Base-by-base conservation (phyloP, 2,113 vertebrate species). In the Pelusios castaneus region DNA sequence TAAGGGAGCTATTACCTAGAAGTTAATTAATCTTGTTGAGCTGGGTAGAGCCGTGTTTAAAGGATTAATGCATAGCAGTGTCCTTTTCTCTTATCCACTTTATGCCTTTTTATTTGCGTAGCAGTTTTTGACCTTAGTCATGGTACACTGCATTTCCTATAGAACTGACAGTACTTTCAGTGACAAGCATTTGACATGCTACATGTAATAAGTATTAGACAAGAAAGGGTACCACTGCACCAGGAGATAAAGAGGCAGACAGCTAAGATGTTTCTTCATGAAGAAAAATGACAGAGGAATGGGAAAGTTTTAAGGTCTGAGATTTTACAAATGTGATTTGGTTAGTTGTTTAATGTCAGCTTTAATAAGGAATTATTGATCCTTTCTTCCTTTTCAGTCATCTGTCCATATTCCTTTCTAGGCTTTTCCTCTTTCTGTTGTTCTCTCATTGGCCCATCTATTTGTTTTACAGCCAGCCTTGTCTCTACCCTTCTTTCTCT, bases 41-140 rank as follows among this genome's bases (percentile, higher is more conserved):
- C 93, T 96, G 80, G 90, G 87, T 80, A 88, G 83, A 95, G 54
- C 73, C 56, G 21, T 54, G 22, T 82, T 79, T 1, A 8, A 85
- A 90, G 93, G 87, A 90, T 95, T 95, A 90, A 89, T 95, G 91
- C 94, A 88, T 90, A 93, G 90, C 91, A 92, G 89, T 87, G 47
- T 89, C 52, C 25, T 67, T 79, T 77, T 38, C 2, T 38, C 21
- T 87, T 82, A 85, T 31, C 79, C 81, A 81, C 91, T 95, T 93
- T 89, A 24, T 91, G 76, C 55, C 89, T 87, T 94, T 88, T 84
- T 92, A 38, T 91, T 94, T 88, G 76, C 80, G 91, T 88, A 92
- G 89, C 88, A 90, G 80, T 97, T 96, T 95, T 85, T 81, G 75
- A n/a, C 92, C 91, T 88, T 41, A 89, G 91, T 90, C 93, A 89